Evolutionary conservation across 2,113 vertebrate species (phyloP).

Genomic region (Alosa alosa): DNA sequence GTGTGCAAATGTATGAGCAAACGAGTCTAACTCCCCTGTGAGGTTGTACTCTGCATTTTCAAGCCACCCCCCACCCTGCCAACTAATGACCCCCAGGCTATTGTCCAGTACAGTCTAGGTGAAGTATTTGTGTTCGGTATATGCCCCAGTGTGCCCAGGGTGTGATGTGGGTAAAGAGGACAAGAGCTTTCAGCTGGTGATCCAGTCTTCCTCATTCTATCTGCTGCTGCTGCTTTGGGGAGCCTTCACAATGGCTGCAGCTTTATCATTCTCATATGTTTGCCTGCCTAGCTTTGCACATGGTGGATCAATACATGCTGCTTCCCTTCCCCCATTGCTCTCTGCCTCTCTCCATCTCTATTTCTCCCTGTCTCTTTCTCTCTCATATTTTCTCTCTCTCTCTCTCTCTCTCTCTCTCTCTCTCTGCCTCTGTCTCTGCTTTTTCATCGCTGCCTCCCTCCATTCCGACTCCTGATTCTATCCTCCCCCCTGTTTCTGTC

Average conservation of each 20-base stretch:
- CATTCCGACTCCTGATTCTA: conserved; percentile 7
- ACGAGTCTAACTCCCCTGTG: not conserved
- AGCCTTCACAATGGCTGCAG: conserved; percentile 69
- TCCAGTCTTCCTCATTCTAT: not conserved
- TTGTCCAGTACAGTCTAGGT: not conserved
- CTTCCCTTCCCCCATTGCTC: conserved; percentile 61
- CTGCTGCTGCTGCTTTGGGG: conserved; percentile 29
- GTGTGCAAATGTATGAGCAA: not conserved
- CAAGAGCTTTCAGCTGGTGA: not conserved
- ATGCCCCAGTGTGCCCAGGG: not conserved
- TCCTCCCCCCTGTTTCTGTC: not conserved
- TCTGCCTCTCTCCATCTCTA: not conserved
- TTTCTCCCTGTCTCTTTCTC: conserved; percentile 44
- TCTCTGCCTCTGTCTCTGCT: conserved; percentile 32
- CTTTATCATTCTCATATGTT: conserved; percentile 71
- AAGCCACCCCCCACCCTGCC: not conserved
- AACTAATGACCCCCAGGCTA: not conserved
- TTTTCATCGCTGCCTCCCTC: not conserved
- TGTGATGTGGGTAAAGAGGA: not conserved
- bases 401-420: conserved; percentile 47
- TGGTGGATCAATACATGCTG: conserved; percentile 70
- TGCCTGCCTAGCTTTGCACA: conserved; percentile 76
- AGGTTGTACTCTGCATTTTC: not conserved
- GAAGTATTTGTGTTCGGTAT: not conserved
- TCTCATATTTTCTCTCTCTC: conserved; percentile 35